Percentiles rank a stretch among this genome's conserved stretches.
Evolutionary conservation across 2,797 vertebrate species (phyloP).

Genomic region (Martes flavigula): DNA sequence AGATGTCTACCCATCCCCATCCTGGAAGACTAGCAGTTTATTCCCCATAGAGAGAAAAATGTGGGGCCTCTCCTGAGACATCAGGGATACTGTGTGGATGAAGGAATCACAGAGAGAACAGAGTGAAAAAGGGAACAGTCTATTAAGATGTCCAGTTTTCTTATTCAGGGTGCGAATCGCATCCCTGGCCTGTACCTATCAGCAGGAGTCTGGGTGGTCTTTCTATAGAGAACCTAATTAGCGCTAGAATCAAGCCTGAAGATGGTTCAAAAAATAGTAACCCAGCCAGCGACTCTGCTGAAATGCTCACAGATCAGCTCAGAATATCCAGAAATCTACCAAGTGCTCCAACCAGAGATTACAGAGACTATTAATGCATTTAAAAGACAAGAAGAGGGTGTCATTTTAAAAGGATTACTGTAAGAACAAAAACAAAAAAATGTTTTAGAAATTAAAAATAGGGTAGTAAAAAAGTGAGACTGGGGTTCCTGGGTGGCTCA

Average conservation of each 20-base stretch:
- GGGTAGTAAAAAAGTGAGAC: background rate
- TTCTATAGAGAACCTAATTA: background rate
- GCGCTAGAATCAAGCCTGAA: background rate
- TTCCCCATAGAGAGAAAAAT: background rate
- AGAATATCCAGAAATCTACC: background rate
- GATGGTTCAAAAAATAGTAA: background rate
- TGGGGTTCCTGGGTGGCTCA: background rate
- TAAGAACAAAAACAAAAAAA: background rate
- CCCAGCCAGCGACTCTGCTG: background rate
- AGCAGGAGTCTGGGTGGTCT: background rate
- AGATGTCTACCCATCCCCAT: no score
- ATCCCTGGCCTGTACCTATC: background rate
- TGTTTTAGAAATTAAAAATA: background rate
- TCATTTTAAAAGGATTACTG: background rate
- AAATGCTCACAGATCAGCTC: background rate
- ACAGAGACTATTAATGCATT: background rate
- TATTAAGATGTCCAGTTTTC: background rate
- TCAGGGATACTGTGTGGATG: rapidly evolving
- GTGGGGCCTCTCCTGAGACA: background rate
- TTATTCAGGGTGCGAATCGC: background rate
- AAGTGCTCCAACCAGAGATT: background rate
- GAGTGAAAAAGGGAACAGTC: background rate
- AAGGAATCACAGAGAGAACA: background rate
- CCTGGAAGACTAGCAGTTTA: background rate
- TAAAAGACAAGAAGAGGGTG: background rate